These are phyloP conservation scores for Rhabdophis nuchalis DNA, from an alignment of 2,797 vertebrate species.

Conservation along the genomic window DNA sequence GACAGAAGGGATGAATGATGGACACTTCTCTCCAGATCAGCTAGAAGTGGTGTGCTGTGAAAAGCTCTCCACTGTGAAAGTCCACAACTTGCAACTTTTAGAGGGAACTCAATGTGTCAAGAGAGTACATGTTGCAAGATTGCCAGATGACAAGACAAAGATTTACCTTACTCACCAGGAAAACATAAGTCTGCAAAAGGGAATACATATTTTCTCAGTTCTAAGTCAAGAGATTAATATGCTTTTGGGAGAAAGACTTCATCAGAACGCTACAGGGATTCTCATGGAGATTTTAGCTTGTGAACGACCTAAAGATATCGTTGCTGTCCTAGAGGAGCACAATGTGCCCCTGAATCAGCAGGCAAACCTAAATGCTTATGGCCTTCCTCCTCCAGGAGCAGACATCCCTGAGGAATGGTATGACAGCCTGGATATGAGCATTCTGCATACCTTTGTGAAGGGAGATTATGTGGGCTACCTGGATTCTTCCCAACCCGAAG, in stretches of 20 bases:
- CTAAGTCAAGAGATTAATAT: slow-evolving; percentile 70
- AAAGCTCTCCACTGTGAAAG: slow-evolving; percentile 66
- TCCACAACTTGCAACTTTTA: slow-evolving; percentile 59
- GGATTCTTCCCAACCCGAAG: slow-evolving; percentile 29
- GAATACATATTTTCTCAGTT: slow-evolving; percentile 46
- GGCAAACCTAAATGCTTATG: not conserved
- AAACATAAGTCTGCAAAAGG: not conserved
- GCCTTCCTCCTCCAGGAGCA: slow-evolving; percentile 64
- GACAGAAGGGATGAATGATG: not conserved
- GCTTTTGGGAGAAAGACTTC: slow-evolving; percentile 66
- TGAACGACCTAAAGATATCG: slow-evolving; percentile 59
- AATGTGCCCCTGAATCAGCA: slow-evolving; percentile 60
- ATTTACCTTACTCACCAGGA: slow-evolving; percentile 74
- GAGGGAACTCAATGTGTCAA: slow-evolving; percentile 59
- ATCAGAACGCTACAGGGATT: slow-evolving; percentile 41
- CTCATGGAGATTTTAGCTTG: slow-evolving; percentile 72
- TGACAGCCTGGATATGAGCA: slow-evolving; percentile 75
- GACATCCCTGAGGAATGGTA: slow-evolving; percentile 73
- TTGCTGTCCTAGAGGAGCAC: slow-evolving; percentile 57
- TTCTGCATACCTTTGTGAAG: slow-evolving; percentile 75
- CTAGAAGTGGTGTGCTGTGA: slow-evolving; percentile 78
- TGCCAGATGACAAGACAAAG: slow-evolving; percentile 38
- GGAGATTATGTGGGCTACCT: slow-evolving; percentile 77
- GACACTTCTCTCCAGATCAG: slow-evolving; percentile 41
- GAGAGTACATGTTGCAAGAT: slow-evolving; percentile 57